A percentile compares a stretch with the other conserved stretches of the same genome.
Evolutionary conservation across 2,797 vertebrate species (phyloP).

Genomic region (Oreochromis grahami): DNA sequence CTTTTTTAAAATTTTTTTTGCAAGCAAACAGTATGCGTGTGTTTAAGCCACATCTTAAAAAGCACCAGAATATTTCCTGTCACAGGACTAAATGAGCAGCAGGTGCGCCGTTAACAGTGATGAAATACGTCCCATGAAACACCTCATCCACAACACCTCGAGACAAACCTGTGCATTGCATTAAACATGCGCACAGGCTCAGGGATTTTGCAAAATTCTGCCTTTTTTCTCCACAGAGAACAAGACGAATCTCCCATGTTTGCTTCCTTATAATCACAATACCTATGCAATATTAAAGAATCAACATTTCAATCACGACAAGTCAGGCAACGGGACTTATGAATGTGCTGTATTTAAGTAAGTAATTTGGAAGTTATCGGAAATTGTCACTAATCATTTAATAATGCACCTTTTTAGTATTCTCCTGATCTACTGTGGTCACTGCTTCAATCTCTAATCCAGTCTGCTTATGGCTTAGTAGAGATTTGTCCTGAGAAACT

Average conservation of each 20-base stretch:
- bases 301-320: conserved; percentile 10
- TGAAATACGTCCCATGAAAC: conserved; percentile 58
- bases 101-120: conserved; percentile 31
- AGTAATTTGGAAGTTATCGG: conserved; percentile 43
- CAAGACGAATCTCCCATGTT: not conserved
- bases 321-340: not conserved
- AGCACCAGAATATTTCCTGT: not conserved
- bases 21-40: not conserved
- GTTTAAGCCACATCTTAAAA: conserved; percentile 4
- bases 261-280: conserved; percentile 10
- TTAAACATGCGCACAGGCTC: conserved; percentile 27
- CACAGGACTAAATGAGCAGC: conserved; percentile 45
- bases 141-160: conserved; percentile 31
- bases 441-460: conserved; percentile 48
- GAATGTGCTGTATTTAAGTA: not conserved
- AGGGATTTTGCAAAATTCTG: not conserved
- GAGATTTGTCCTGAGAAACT: conserved; percentile 44
- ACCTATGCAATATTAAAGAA: not conserved
- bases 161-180: conserved; percentile 47
- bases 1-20: not conserved
- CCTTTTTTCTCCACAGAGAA: not conserved
- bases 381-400: conserved; percentile 29
- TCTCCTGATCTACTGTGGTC: conserved; percentile 15
- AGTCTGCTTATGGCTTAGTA: conserved; percentile 51
- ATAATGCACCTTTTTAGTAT: conserved; percentile 10